These are phyloP conservation scores for Carcina quercana DNA, from an alignment of 2,888 invertebrate genomes.

Conservation along the genomic window DNA sequence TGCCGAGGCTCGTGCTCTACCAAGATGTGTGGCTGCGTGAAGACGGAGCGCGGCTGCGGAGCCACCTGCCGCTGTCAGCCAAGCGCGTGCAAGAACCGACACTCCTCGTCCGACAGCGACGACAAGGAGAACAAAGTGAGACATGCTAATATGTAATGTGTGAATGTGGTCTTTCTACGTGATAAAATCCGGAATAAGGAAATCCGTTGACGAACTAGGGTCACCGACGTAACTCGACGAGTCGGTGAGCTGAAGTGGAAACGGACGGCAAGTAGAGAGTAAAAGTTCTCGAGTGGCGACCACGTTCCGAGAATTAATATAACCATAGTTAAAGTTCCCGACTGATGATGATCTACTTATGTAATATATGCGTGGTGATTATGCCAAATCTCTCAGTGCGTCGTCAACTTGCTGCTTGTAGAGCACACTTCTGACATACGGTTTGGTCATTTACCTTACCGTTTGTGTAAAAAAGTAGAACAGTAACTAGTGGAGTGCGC, in stretches of 20 bases:
- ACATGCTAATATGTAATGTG: neutral
- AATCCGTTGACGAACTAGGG: no score
- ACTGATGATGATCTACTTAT: neutral
- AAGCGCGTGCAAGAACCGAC: conserved; percentile 50
- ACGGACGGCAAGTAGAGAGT: no score
- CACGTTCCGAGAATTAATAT: neutral
- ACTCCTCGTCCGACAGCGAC: conserved; percentile 36
- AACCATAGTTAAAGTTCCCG: neutral
- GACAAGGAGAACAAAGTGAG: conserved; percentile 47
- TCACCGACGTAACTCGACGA: no score
- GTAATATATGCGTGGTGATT: neutral
- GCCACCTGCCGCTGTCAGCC: conserved; percentile 69
- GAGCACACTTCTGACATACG: no score
- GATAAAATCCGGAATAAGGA: no score
- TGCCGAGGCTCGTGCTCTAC: conserved; percentile 75
- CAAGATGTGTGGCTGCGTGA: conserved; percentile 76
- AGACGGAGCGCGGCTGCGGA: conserved; percentile 57
- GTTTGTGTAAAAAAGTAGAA: no score
- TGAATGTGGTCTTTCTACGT: no score
- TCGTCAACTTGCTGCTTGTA: no score
- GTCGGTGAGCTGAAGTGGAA: no score
- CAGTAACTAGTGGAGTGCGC: no score
- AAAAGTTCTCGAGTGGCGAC: no score
- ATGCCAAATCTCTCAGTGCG: neutral
- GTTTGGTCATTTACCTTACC: no score